Percentiles rank a stretch among this genome's conserved stretches.
Conservation (phyloP, 2,888 invertebrate genomes). For the Stenurella melanura region DNA sequence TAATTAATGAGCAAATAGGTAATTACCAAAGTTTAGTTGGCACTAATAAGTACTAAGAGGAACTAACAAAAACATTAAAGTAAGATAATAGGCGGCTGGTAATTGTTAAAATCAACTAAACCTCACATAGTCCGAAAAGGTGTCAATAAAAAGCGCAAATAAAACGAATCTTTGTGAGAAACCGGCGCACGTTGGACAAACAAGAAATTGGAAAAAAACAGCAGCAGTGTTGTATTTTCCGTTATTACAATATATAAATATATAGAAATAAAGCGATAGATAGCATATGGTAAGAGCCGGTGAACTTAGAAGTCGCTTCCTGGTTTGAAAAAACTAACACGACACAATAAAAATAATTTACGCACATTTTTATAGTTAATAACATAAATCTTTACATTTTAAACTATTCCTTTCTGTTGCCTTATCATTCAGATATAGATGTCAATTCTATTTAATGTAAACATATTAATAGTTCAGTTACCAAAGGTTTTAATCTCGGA, state of each 20-base stretch:
- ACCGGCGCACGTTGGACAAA: constrained; percentile 24
- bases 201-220: constrained; percentile 27
- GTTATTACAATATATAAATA: constrained; percentile 30
- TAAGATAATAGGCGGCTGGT: constrained; percentile 18
- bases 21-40: constrained; percentile 27
- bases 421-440: neutral
- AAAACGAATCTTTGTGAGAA: constrained; percentile 1
- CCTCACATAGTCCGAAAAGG: constrained; percentile 19
- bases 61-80: constrained; percentile 37
- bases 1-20: constrained; percentile 16
- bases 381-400: constrained; percentile 11
- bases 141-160: constrained; percentile 15
- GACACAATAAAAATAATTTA: constrained; percentile 33
- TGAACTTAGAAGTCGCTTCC: constrained; percentile 28
- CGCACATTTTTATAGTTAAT: constrained; percentile 8
- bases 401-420: neutral
- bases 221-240: constrained; percentile 32
- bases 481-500: too few species aligned
- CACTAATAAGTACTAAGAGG: constrained; percentile 30
- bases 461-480: too few species aligned
- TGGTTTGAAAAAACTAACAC: constrained; percentile 24
- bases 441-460: neutral
- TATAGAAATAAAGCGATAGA: neutral
- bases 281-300: constrained; percentile 26
- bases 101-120: constrained; percentile 38